These are phyloP conservation scores for Pipra filicauda DNA, from an alignment of 2,113 vertebrate species.

Conservation along the genomic window DNA sequence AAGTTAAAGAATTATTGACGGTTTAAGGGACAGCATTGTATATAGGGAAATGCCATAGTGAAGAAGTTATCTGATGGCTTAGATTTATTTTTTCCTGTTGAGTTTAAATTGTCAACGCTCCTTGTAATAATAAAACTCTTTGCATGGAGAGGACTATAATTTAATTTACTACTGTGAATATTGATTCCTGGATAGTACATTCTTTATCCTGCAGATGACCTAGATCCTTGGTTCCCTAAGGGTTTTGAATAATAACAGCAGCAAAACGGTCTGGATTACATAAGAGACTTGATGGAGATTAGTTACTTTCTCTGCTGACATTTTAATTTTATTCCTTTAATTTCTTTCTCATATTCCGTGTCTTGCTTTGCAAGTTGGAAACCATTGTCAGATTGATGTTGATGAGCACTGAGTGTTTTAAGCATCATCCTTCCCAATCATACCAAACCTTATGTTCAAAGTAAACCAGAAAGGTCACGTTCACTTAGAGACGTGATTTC, in stretches of 20 bases:
- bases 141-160: slow-evolving; percentile 35
- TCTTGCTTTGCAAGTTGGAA: slow-evolving; percentile 43
- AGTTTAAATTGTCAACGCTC: slow-evolving; percentile 32
- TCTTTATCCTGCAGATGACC: slow-evolving; percentile 62
- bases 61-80: neutral
- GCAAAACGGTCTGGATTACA: slow-evolving; percentile 50
- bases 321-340: slow-evolving; percentile 64
- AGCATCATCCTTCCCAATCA: neutral
- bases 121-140: slow-evolving; percentile 52
- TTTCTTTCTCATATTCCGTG: neutral
- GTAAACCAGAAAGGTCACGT: neutral
- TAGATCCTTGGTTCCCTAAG: slow-evolving; percentile 56
- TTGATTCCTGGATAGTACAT: slow-evolving; percentile 62
- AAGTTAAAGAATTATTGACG: slow-evolving; percentile 37
- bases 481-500: neutral
- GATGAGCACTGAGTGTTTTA: neutral
- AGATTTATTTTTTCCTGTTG: neutral
- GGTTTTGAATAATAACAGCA: slow-evolving; percentile 60
- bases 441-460: neutral
- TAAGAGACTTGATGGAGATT: slow-evolving; percentile 57
- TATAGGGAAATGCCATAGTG: neutral
- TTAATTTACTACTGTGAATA: slow-evolving; percentile 62
- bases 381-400: neutral
- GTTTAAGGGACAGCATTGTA: neutral
- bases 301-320: slow-evolving; percentile 61